These are phyloP conservation scores for Penaeus chinensis DNA, from an alignment of 1,140 invertebrate species.

Conservation along the genomic window DNA sequence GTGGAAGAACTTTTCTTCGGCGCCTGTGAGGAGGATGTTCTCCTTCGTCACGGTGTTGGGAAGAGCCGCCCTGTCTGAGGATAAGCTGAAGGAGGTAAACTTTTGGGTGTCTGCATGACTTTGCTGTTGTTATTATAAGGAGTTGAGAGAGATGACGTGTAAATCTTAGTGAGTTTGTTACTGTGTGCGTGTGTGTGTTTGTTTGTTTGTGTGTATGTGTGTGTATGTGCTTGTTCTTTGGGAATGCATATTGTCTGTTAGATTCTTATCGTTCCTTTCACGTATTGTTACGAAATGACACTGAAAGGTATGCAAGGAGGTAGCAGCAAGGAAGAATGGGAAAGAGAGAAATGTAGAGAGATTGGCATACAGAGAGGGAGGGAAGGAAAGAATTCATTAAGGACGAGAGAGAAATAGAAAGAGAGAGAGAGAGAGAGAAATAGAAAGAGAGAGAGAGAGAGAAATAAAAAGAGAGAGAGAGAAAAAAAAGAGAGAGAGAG, in stretches of 20 bases:
- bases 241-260: too few relatives aligned
- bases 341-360: neutral
- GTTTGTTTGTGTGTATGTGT: too few relatives aligned
- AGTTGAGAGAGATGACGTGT: too few relatives aligned
- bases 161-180: too few relatives aligned
- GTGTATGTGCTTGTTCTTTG: too few relatives aligned
- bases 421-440: too few relatives aligned
- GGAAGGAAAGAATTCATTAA: neutral
- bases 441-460: neutral
- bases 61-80: constrained; percentile 50
- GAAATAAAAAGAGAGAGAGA: neutral
- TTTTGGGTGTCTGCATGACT: neutral
- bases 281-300: too few relatives aligned
- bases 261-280: too few relatives aligned
- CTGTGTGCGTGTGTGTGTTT: too few relatives aligned
- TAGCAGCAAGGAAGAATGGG: neutral
- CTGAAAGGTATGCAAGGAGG: too few relatives aligned
- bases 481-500: neutral
- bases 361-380: neutral
- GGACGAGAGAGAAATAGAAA: neutral
- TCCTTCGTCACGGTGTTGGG: constrained; percentile 60
- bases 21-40: constrained; percentile 53
- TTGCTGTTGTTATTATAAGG: too few relatives aligned
- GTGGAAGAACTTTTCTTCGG: constrained; percentile 69
- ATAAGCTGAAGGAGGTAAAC: constrained; percentile 48